Evolutionary conservation across 1,140 invertebrate species (phyloP).

Genomic region (Elysia chlorotica): DNA sequence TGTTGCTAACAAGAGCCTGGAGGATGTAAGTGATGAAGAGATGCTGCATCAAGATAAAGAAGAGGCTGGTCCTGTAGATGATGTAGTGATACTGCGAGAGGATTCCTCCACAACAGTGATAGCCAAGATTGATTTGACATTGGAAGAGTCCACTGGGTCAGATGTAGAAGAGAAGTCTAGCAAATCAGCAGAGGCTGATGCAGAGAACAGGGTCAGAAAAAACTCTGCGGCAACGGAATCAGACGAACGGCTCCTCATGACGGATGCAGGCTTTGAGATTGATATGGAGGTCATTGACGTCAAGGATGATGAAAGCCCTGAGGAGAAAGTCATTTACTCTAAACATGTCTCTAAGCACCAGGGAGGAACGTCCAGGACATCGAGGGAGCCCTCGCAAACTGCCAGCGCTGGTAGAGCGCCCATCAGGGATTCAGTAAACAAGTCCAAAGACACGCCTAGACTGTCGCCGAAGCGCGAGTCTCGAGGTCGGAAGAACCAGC

Average conservation of each 20-base stretch:
- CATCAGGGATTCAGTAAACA: too few species aligned
- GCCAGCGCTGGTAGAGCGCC: too few species aligned
- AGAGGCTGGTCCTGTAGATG: neutral
- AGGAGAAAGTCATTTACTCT: neutral
- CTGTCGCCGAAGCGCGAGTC: too few species aligned
- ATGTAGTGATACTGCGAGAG: neutral
- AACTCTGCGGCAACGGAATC: too few species aligned
- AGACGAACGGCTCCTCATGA: constrained; percentile 10
- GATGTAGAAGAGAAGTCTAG: too few species aligned
- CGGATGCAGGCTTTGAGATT: neutral
- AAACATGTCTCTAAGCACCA: too few species aligned
- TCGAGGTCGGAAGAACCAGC: too few species aligned
- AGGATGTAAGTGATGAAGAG: constrained; percentile 15
- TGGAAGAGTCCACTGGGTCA: neutral
- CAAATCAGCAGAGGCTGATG: too few species aligned
- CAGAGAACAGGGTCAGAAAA: too few species aligned
- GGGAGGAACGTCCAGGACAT: too few species aligned
- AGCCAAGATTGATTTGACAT: neutral
- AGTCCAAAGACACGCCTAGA: too few species aligned
- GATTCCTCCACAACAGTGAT: neutral
- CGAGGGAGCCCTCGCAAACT: too few species aligned
- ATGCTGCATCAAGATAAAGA: neutral
- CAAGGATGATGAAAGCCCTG: neutral
- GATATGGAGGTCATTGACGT: constrained; percentile 1
- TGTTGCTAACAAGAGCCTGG: neutral